Evolutionary conservation across 2,797 vertebrate species (phyloP).

Genomic region (Setipinna tenuifilis): DNA sequence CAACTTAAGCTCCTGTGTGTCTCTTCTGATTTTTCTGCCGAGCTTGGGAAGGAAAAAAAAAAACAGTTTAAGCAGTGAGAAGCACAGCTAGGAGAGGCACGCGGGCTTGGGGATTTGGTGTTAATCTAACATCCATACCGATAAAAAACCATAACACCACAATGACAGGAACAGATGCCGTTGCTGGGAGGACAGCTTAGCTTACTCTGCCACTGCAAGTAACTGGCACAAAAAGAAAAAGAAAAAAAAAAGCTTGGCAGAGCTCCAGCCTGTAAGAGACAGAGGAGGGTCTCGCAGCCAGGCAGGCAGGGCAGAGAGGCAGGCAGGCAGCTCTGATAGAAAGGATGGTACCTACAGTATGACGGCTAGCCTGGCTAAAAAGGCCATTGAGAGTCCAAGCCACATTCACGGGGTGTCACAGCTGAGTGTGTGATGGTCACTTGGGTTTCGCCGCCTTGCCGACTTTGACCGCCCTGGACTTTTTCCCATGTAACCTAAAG

Average conservation of each 20-base stretch:
- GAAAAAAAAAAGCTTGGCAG: neutral
- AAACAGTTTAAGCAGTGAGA: neutral
- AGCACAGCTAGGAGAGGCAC: neutral
- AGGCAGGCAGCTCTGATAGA: neutral
- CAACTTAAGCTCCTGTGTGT: neutral
- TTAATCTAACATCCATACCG: neutral
- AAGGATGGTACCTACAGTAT: neutral
- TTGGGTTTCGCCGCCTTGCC: no score
- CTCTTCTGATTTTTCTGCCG: neutral
- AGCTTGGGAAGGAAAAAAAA: neutral
- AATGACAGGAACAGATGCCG: neutral
- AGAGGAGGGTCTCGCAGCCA: neutral
- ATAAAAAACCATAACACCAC: neutral
- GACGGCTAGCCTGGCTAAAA: neutral
- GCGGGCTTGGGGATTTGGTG: neutral
- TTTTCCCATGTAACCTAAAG: conserved; percentile 5
- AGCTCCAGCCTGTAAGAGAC: neutral
- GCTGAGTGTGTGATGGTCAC: neutral
- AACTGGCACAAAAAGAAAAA: neutral
- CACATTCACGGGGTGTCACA: neutral
- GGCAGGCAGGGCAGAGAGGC: neutral
- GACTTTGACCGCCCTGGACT: conserved; percentile 1
- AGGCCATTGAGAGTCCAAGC: neutral
- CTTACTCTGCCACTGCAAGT: neutral
- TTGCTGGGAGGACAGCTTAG: neutral